phyloP scores from a whole-genome alignment of 1,140 invertebrate genomes.

The Luehdorfia chinensis region DNA sequence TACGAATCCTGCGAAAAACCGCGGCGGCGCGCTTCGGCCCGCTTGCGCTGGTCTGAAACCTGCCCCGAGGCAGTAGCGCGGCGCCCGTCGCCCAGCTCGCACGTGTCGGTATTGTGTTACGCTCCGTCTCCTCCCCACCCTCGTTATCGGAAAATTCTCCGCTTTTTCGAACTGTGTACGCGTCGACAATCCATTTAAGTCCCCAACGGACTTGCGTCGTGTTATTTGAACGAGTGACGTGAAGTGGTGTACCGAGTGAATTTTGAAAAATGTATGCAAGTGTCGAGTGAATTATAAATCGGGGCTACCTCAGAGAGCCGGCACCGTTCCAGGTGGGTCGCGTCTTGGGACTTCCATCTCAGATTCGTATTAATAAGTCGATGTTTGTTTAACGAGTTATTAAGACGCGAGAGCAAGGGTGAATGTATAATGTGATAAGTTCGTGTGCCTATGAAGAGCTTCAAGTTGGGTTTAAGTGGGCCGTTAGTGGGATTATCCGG shows the following conservation, averaged over 20 bases:
- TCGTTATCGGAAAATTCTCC: background rate
- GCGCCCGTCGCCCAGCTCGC: background rate
- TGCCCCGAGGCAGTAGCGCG: background rate
- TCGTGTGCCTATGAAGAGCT: background rate
- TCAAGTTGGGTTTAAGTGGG: background rate
- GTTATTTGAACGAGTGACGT: slow-evolving; percentile 20
- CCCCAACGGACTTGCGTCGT: background rate
- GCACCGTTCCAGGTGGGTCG: slow-evolving; percentile 36
- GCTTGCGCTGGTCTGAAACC: too few relatives aligned
- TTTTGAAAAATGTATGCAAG: slow-evolving; percentile 24
- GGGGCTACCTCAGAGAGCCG: slow-evolving; percentile 37
- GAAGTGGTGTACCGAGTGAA: slow-evolving; percentile 21
- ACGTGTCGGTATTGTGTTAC: background rate
- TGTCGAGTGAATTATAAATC: slow-evolving; percentile 34
- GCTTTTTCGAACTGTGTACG: background rate
- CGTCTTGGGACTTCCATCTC: background rate
- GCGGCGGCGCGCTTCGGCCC: too few relatives aligned
- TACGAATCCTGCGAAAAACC: too few relatives aligned
- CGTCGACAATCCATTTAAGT: background rate
- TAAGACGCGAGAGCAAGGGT: slow-evolving; percentile 6
- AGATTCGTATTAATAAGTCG: slow-evolving; percentile 12
- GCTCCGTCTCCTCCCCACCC: background rate
- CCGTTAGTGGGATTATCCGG: background rate
- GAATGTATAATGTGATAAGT: slow-evolving; percentile 25
- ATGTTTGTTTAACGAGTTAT: slow-evolving; percentile 15